Percentiles rank a stretch among this genome's conserved stretches.
phyloP scores from a whole-genome alignment of 2,113 vertebrate species.

The Phyllopteryx taeniolatus region DNA sequence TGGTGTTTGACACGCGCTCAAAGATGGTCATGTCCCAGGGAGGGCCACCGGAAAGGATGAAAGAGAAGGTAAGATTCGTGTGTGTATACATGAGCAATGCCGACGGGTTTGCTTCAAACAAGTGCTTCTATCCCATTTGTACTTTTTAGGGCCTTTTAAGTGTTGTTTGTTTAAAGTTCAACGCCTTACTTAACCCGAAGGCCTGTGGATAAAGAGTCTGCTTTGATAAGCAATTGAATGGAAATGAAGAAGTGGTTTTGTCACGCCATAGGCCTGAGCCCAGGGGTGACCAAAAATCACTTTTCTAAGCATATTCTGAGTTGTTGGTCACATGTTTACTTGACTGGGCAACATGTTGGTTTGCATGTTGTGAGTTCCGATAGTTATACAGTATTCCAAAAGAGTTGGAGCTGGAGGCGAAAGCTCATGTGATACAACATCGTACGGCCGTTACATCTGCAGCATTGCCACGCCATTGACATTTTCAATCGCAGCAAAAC shows the following conservation, averaged over 20 bases:
- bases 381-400: neutral
- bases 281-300: too few relatives aligned
- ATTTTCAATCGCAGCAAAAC: too few relatives aligned
- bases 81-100: neutral
- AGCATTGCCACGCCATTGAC: too few relatives aligned
- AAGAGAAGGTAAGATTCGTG: conserved; percentile 84
- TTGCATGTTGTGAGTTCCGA: neutral
- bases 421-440: too few relatives aligned
- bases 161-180: neutral
- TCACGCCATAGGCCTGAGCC: neutral
- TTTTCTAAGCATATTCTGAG: too few relatives aligned
- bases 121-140: neutral
- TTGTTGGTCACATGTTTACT: neutral
- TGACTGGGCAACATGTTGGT: neutral
- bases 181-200: neutral
- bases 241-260: neutral
- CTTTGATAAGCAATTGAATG: neutral
- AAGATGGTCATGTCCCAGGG: conserved; percentile 94
- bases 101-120: neutral
- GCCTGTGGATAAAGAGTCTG: neutral
- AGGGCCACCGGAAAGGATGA: conserved; percentile 91
- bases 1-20: conserved; percentile 93
- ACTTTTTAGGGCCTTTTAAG: neutral
- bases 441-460: too few relatives aligned
- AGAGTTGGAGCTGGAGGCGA: neutral